A percentile compares a stretch with the other conserved stretches of the same genome.
These are phyloP conservation scores for Marcusenius ussheri DNA, from an alignment of 2,113 vertebrate genomes.

Conservation along the genomic window DNA sequence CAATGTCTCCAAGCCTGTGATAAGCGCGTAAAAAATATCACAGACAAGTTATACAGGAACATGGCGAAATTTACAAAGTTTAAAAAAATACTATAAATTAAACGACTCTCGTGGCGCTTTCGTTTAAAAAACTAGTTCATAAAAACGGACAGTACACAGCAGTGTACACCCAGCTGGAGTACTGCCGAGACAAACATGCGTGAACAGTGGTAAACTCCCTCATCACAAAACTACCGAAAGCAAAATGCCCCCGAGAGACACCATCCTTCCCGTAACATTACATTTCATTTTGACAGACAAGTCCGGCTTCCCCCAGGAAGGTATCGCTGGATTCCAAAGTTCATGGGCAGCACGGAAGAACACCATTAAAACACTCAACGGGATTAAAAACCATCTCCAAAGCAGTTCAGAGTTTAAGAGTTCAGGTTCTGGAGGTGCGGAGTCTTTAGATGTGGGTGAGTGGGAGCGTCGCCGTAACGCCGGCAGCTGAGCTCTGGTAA, in stretches of 20 bases:
- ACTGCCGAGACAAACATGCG: neutral
- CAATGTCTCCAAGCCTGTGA: conserved; percentile 61
- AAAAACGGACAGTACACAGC: conserved; percentile 45
- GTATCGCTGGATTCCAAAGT: conserved; percentile 27
- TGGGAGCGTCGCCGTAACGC: conserved; percentile 89
- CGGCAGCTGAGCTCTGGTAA: conserved; percentile 87
- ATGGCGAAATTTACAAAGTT: conserved; percentile 74
- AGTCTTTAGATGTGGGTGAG: conserved; percentile 87
- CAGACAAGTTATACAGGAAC: conserved; percentile 63
- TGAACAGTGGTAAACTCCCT: neutral
- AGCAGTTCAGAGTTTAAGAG: conserved; percentile 52
- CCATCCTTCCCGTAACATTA: conserved; percentile 33
- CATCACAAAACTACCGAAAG: neutral
- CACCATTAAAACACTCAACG: conserved; percentile 45
- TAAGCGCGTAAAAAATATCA: conserved; percentile 72
- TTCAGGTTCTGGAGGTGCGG: conserved; percentile 66
- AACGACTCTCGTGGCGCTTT: conserved; percentile 50
- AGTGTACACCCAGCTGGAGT: neutral
- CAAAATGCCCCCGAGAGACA: neutral
- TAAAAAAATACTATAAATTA: conserved; percentile 72
- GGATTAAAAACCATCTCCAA: conserved; percentile 46
- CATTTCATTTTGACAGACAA: conserved; percentile 56
- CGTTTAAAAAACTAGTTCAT: conserved; percentile 47
- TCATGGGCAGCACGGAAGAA: conserved; percentile 48
- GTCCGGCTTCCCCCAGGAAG: conserved; percentile 49